Base-by-base conservation (phyloP, 2,113 vertebrate species). In the Vidua chalybeata region DNA sequence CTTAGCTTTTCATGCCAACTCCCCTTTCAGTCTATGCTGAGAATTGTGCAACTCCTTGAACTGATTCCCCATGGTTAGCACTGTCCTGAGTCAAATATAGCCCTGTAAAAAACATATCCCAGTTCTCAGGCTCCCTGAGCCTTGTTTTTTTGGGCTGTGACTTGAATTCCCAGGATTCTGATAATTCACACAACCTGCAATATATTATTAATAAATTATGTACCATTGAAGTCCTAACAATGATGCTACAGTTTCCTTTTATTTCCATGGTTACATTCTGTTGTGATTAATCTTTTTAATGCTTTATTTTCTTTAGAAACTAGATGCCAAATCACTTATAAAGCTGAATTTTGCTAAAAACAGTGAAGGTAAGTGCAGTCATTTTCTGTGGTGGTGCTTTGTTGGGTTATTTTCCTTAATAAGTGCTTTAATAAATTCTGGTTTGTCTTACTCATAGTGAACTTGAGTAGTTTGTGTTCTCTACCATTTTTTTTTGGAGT, bases 261-360 rank as follows among this genome's bases (percentile, higher is more conserved):
- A 73, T 89, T 93, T 85, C 78, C 31, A 16, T 15, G 26, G 77
- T 83, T 87, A 75, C 28, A 48, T 69, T 84, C 54, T 71, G 35
- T 69, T 72, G 39, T 61, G 85, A 92, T 83, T 97, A 91, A 90
- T 79, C 45, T 84, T 87, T 80, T 84, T 58, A 67, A 82, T 93
- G 31, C 33, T 94, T 55, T 41, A 5, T 84, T 88, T 81, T 58
- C 74, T 97, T 59, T 96, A 99, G 99, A 99, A 99, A 97, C 97
- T 99, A 24, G 99, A 99, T 48, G 98, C 98, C 45, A 99, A 99
- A 95, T 98, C 99, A 37, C 98, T 99, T 84, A 99, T 99, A 97
- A 99, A 98, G 94, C 98, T 99, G 58, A 99, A 99, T 97, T 97
- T 99, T 84, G 95, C 97, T 84, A 99, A 99, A 97, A 99, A 99